Base-by-base conservation (phyloP, 2,113 vertebrate species). In the Chaetodon auriga region DNA sequence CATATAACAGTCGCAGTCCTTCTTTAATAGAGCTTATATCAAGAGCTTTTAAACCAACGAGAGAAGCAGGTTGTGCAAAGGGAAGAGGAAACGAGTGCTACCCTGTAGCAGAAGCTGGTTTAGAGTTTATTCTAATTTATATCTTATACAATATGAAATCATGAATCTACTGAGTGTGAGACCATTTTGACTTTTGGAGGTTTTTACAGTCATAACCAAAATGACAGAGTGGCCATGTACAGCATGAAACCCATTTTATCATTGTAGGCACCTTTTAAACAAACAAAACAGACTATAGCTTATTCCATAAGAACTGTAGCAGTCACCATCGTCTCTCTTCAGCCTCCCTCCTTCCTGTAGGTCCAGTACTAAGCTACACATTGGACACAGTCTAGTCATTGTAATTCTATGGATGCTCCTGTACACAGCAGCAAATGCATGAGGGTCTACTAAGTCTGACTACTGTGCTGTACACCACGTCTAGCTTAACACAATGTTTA, bases 1-100 rank as follows among this genome's bases (percentile, higher is more conserved):
- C 30, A 68, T 83, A 93, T 83, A 93, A 85, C 83, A 92, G 90
- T 88, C 90, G 82, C 41, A 53, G 72, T 83, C 80, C 75, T 68
- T 91, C 65, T 87, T 71, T 43, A 55, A 73, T 60, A 68, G 38
- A 91, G 83, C 86, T 92, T 86, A 87, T 80, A 78, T 75, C 54
- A 82, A 84, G 73, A 90, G 81, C 70, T 85, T 83, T 82, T 41
- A 60, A 77, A 86, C 61, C 77, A 54, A 57, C 25, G 53, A 65
- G 58, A 83, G 48, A 77, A 80, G 77, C 84, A 73, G 70, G 65
- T 81, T 86, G 87, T 90, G 88, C 87, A 93, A 88, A 88, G 35
- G 69, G 63, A 82, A 51, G 43, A 60, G 36, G n/a, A 64, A 68
- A 65, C 4, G 12, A 61, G 51, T 66, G 87, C 89, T 90, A 75